phyloP scores from a whole-genome alignment of 92 coral and sea anemone genomes.

The Ricordea florida region DNA sequence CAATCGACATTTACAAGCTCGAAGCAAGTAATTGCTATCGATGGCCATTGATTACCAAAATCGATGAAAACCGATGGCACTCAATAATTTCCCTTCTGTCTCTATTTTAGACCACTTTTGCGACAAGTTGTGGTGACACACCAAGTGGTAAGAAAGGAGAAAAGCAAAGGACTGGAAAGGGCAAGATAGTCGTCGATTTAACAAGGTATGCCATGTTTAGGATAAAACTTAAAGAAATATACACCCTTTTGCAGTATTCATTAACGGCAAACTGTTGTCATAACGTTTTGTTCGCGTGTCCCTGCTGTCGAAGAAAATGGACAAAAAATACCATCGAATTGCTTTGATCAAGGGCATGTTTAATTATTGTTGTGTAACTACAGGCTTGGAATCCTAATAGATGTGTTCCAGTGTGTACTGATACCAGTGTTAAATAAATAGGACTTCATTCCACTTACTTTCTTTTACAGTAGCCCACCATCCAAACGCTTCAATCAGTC shows the following conservation, averaged over 20 bases:
- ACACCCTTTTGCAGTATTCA: neutral
- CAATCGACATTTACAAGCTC: too few relatives aligned
- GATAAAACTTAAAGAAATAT: neutral
- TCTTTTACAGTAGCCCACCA: conserved; percentile 26
- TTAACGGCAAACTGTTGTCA: neutral
- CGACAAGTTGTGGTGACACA: neutral
- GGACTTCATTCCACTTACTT: conserved; percentile 18
- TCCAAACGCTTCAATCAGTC: conserved; percentile 15
- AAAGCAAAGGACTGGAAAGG: neutral
- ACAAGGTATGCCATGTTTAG: conserved; percentile 1
- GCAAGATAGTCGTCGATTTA: neutral
- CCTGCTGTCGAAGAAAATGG: neutral
- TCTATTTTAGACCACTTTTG: neutral
- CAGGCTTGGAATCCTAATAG: conserved; percentile 12
- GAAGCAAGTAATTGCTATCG: too few relatives aligned
- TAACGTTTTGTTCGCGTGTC: neutral
- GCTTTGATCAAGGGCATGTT: conserved; percentile 25
- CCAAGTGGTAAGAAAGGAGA: neutral
- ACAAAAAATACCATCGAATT: conserved; percentile 1
- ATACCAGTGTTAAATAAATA: conserved; percentile 1
- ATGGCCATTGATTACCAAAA: too few relatives aligned
- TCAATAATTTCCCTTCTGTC: neutral
- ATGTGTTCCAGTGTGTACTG: neutral
- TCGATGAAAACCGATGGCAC: neutral
- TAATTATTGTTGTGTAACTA: conserved; percentile 2